Percentiles rank a stretch among this genome's conserved stretches.
Conservation (phyloP, 1,140 invertebrate genomes). For the Cydia strobilella region DNA sequence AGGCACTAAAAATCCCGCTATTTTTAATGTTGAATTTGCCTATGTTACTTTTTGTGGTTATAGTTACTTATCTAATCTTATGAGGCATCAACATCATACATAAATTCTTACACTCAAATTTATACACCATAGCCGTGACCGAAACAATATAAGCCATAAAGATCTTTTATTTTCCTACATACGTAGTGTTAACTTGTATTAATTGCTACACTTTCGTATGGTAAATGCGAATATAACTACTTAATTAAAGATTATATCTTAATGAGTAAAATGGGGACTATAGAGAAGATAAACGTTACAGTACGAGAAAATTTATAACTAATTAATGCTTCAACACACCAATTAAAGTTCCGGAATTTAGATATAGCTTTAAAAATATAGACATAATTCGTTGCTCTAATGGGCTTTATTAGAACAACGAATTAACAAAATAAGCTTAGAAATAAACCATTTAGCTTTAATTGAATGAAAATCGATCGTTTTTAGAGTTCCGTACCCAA, state of each 20-base stretch:
- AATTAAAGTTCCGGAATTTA: background rate
- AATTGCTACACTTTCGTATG: slow-evolving; percentile 22
- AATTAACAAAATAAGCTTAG: no score
- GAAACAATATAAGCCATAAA: slow-evolving; percentile 20
- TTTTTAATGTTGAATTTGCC: background rate
- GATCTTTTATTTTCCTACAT: background rate
- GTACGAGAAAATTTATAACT: background rate
- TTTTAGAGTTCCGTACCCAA: no score
- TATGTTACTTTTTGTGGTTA: background rate
- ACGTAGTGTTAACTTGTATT: slow-evolving; percentile 20
- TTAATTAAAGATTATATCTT: slow-evolving; percentile 20
- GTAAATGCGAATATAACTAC: slow-evolving; percentile 10
- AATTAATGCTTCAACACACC: background rate
- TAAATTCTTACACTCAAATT: slow-evolving; percentile 14
- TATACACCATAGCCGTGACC: slow-evolving; percentile 3
- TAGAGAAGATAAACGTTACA: background rate
- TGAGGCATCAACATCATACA: background rate
- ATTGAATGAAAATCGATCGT: no score
- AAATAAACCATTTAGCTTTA: no score
- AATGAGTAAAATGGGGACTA: slow-evolving; percentile 15
- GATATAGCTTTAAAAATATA: background rate
- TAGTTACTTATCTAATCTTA: background rate
- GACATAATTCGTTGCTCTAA: no score
- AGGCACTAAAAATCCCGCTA: background rate
- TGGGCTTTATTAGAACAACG: no score